A percentile compares a stretch with the other conserved stretches of the same genome.
phyloP scores from a whole-genome alignment of 2,797 vertebrate species.

The Clarias pachynema region DNA sequence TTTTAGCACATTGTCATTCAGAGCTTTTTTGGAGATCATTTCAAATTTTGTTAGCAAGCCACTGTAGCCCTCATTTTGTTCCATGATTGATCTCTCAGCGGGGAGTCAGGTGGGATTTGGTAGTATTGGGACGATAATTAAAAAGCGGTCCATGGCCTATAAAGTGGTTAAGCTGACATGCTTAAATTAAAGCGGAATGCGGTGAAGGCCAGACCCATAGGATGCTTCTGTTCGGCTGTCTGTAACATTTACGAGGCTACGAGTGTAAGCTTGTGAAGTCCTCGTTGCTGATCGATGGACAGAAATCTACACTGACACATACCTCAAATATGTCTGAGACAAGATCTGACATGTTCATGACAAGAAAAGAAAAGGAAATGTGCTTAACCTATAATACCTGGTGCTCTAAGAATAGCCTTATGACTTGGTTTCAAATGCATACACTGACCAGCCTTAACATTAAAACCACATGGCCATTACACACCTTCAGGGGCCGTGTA shows the following conservation, averaged over 20 bases:
- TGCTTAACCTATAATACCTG: background rate
- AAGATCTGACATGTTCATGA: background rate
- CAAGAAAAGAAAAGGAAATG: conserved; percentile 9
- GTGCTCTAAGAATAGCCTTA: background rate
- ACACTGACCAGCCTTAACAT: too few relatives aligned
- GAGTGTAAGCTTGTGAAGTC: conserved; percentile 15
- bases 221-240: conserved; percentile 30
- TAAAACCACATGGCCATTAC: too few relatives aligned
- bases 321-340: background rate
- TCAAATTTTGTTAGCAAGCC: conserved; percentile 20
- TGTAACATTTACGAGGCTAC: background rate
- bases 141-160: conserved; percentile 35
- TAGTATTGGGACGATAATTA: conserved; percentile 22
- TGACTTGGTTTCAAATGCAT: background rate
- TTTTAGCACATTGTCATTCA: conserved; percentile 6
- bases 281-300: background rate
- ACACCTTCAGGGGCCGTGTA: too few relatives aligned
- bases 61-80: background rate
- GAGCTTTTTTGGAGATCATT: background rate
- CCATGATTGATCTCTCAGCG: conserved; percentile 29
- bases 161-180: conserved; percentile 29
- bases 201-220: conserved; percentile 34
- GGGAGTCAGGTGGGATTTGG: conserved; percentile 46
- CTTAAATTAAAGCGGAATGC: conserved; percentile 28
- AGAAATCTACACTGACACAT: background rate